Evolutionary conservation across 2,888 invertebrate genomes (phyloP), one percentile per base, ranked within the genome.

Genomic region (Conus canariensis): DNA sequence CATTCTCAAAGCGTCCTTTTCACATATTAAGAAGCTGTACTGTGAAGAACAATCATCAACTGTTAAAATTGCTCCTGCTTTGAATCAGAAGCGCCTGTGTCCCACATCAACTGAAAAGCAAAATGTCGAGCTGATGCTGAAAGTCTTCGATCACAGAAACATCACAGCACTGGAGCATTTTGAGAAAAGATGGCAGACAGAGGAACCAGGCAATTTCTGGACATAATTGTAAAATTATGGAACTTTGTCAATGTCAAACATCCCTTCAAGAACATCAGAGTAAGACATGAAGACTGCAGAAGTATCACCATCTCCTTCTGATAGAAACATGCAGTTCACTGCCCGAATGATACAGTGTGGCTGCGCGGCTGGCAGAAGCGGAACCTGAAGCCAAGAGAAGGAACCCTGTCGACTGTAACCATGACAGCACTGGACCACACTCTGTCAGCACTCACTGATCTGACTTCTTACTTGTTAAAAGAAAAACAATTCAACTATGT

Each of bases 161-260:
- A 60, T 59, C 56, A 25, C n/a, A 16, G 86, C 86, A 10, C 86
- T 86, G 30, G 59, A 56, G 60, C 86, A 86, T n/a, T 86, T 59
- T 86, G 86, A 60, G 30, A 25, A 86, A n/a, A 22, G 86, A 56
- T 19, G 25, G 25, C 25, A n/a, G 86, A 86, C 56, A 86, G 56
- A 86, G 58, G 86, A 25, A 86, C 86, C 58, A 16, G 60, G 60
- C 1, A 30, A 60, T 86, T 86, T 60, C 16, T 58, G 25, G 16
- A 12, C 30, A 58, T 59, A 1, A 86, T 86, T 8, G 25, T 86
- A 0, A 86, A 86, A 14, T 16, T 86, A 19, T 86, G 86, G 86
- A 59, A 86, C 60, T 59, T 86, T 60, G 6, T 86, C 7, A 86
- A 64, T 86, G 86, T 86, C 22, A 86, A 86, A 86, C 86, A 86